These are phyloP conservation scores for Pontoporia blainvillei DNA, from an alignment of 2,113 vertebrate genomes.

Conservation along the genomic window DNA sequence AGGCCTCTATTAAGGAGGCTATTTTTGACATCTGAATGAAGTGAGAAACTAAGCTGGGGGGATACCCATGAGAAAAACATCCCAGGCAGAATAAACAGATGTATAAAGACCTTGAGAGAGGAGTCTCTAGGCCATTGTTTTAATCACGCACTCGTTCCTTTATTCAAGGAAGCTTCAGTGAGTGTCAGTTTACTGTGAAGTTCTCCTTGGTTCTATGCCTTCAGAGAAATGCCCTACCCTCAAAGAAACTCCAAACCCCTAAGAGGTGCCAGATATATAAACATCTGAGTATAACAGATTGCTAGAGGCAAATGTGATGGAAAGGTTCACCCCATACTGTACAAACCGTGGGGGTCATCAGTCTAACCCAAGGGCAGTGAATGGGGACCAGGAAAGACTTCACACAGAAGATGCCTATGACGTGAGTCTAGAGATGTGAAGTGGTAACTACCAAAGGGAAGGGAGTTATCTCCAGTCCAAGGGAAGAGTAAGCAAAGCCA, in stretches of 20 bases:
- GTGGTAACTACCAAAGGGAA: neutral
- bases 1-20: neutral
- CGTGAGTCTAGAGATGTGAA: neutral
- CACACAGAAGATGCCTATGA: neutral
- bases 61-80: neutral
- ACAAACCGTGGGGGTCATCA: neutral
- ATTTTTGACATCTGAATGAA: neutral
- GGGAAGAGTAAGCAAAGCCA: neutral
- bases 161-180: neutral
- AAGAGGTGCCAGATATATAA: neutral
- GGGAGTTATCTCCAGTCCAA: neutral
- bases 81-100: neutral
- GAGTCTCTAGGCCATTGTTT: neutral
- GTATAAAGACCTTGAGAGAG: neutral
- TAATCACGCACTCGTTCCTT: neutral
- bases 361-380: neutral
- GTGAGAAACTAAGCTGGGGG: neutral
- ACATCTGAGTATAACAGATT: neutral
- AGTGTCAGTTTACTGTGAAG: neutral
- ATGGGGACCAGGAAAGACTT: neutral
- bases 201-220: neutral
- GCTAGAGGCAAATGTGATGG: neutral
- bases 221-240: neutral
- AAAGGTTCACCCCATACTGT: neutral
- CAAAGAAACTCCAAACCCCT: neutral